Base-by-base conservation (phyloP, 2,888 invertebrate species). In the Patella pellucida region DNA sequence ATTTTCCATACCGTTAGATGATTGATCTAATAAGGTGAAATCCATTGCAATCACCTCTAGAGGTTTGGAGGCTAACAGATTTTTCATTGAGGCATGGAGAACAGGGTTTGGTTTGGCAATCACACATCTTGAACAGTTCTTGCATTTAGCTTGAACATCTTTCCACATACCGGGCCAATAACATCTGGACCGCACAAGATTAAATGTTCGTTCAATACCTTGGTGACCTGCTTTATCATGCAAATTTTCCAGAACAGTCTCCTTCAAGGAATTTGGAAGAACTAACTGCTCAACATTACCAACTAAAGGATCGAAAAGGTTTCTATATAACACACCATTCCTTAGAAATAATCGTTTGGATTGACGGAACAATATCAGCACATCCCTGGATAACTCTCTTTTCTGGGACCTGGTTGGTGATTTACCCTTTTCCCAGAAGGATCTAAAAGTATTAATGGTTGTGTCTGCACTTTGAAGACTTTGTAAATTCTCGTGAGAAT, bases 41-140 rank as follows among this genome's bases (percentile, higher is more conserved):
- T 84, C 84, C 14, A 85, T 77, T 9, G 80, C 79, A 14, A 85
- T 54, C 14, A 81, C 72, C 54, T 82, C 81, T 9, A 83, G 52
- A 3, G 83, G 83, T 52, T 56, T 73, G 1, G 50, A 71, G 11
- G 84, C 81, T 27, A 78, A 16, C 1, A 83, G 23, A 15, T 74
- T 71, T 12, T 71, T 73, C 68, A 78, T 69, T 11, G 79, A 50
- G 62, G 76, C 52, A 31, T 74, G 62, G 5, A 54, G 54, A 14
- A 11, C 1, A 23, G 51, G n/a, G 5, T 31, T 73, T n/a, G 70
- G 67, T 68, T 80, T 79, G 15, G 74, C 73, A 16, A 80, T 15
- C n/a, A 69, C 69, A 76, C 84, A 84, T n/a, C 80, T 51, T 11
- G 81, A 68, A 77, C 83, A 83, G 15, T 73, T 41, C 67, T 71